Percentiles rank a stretch among this genome's conserved stretches.
phyloP scores from a whole-genome alignment of 2,888 invertebrate species.

The Lasius platythorax region DNA sequence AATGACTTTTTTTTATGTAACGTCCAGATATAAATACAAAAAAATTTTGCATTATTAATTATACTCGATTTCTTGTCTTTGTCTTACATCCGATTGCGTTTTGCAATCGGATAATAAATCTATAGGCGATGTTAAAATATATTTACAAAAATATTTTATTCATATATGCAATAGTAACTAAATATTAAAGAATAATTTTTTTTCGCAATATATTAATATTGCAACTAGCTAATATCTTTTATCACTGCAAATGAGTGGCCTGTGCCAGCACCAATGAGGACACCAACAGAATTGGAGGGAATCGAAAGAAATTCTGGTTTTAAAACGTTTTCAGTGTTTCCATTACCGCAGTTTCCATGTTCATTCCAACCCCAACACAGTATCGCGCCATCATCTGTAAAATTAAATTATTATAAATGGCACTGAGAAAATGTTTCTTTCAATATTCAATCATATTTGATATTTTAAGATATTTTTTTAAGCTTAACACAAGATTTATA shows the following conservation, averaged over 20 bases:
- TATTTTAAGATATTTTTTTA: conserved; percentile 10
- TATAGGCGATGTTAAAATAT: background rate
- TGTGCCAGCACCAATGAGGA: conserved; percentile 83
- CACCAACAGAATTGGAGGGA: conserved; percentile 62
- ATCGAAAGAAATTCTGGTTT: conserved; percentile 84
- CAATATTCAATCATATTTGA: background rate
- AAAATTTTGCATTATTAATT: conserved; percentile 3
- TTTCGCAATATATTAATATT: background rate
- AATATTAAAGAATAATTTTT: background rate
- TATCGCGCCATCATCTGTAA: conserved; percentile 88
- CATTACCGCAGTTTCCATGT: conserved; percentile 94
- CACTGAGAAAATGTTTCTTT: background rate
- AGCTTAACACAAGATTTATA: background rate
- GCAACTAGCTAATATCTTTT: conserved; percentile 37
- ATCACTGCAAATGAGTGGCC: conserved; percentile 85
- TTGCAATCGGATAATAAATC: background rate
- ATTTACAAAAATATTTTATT: conserved; percentile 27
- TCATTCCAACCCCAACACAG: conserved; percentile 97
- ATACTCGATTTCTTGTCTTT: background rate
- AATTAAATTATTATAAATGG: conserved; percentile 24
- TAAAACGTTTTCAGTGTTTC: conserved; percentile 86
- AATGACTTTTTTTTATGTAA: background rate
- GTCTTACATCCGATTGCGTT: background rate
- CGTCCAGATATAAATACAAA: background rate
- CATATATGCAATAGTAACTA: background rate